phyloP scores from a whole-genome alignment of 2,888 invertebrate species.

The Eledona agricola region DNA sequence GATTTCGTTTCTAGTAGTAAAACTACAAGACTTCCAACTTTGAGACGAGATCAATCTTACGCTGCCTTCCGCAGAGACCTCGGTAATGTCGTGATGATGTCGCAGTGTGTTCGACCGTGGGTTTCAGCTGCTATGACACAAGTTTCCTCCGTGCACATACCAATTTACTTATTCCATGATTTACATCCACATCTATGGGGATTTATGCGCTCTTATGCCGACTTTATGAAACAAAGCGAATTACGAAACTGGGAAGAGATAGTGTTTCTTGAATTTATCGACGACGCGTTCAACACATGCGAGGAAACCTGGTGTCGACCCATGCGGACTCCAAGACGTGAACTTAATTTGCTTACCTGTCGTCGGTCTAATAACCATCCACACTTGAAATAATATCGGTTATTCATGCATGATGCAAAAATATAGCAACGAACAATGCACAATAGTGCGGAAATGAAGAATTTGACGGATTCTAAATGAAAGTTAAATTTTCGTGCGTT shows the following conservation, averaged over 20 bases:
- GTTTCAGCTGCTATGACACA: slow-evolving; percentile 19
- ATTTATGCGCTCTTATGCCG: slow-evolving; percentile 30
- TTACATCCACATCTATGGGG: slow-evolving; percentile 42
- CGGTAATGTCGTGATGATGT: slow-evolving; percentile 13
- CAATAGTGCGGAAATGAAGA: too few relatives aligned
- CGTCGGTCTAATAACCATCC: slow-evolving; percentile 25
- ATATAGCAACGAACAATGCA: too few relatives aligned
- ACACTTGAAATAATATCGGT: too few relatives aligned
- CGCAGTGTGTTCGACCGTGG: slow-evolving; percentile 8
- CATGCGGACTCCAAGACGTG: slow-evolving; percentile 26
- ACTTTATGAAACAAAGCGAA: slow-evolving; percentile 35
- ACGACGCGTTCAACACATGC: slow-evolving; percentile 24
- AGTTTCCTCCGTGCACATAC: slow-evolving; percentile 31
- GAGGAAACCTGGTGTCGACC: slow-evolving; percentile 22
- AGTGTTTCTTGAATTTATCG: slow-evolving; percentile 32
- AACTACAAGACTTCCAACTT: slow-evolving; percentile 1
- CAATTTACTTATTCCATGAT: slow-evolving; percentile 47
- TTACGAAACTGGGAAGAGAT: slow-evolving; percentile 32
- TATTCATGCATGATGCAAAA: too few relatives aligned
- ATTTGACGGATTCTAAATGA: too few relatives aligned
- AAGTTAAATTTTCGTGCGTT: too few relatives aligned
- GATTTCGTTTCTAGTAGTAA: slow-evolving; percentile 1
- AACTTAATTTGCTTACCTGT: slow-evolving; percentile 30
- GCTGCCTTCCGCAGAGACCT: slow-evolving; percentile 3
- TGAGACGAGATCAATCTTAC: slow-evolving; percentile 14